Evolutionary conservation across 2,797 vertebrate species (phyloP), one percentile per base, ranked within the genome.

Genomic region (Xenopus petersii): DNA sequence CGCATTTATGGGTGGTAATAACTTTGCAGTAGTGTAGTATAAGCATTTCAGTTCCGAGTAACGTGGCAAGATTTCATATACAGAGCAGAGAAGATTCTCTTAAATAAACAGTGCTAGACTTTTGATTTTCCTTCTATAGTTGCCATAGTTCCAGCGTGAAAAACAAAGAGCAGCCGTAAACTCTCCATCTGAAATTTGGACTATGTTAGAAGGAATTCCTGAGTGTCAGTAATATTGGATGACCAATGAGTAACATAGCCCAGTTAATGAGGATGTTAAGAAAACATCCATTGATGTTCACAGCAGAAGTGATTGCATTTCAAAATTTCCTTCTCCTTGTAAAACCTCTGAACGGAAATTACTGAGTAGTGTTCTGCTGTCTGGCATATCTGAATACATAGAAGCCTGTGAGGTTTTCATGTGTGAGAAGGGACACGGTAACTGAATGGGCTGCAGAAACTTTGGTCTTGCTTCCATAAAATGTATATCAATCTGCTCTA

Each of bases 311-410:
- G 64, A 58, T 65, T 67, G 70, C 30, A 56, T 24, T 72, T 73
- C 70, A 67, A 49, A 73, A 56, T 78, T 73, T 78, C 75, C 75
- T 78, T 68, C 70, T 72, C 75, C 70, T 77, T 67, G 69, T 77
- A 77, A 77, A 60, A 77, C 60, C 24, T 51, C 64, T 67, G 30
- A 67, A 65, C 67, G 75, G 75, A 72, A 77, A 71, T 26, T 56
- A 48, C 55, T 62, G 15, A 21, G 36, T 16, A 68, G 24, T 63
- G 6, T 42, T 62, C 56, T 54, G 17, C 21, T 24, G 24, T 51
- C 49, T 51, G 49, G 49, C 15, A 51, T 51, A 15, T 12, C 15
- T 12, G 49, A 42, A 42, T 15, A 51, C 11, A 51, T 12, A 51
- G 11, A 51, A 51, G 49, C 49, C 15, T 51, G 49, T 51, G 15